A percentile compares a stretch with the other conserved stretches of the same genome.
phyloP scores from a whole-genome alignment of 1,140 invertebrate species.

The Leptinotarsa texana region DNA sequence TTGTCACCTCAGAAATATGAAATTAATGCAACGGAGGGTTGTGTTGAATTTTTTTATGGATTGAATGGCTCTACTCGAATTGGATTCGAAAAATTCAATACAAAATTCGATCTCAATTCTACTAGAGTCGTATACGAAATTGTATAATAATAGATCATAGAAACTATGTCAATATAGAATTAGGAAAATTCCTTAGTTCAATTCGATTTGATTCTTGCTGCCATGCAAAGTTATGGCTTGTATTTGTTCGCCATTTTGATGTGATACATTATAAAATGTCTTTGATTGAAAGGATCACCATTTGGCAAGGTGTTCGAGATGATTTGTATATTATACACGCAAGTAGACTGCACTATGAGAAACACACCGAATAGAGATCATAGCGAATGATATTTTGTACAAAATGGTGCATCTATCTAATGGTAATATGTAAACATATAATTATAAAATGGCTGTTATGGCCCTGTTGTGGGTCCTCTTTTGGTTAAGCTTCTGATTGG shows the following conservation, averaged over 20 bases:
- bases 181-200: conserved; percentile 5
- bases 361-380: neutral
- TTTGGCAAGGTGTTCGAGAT: conserved; percentile 24
- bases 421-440: conserved; percentile 24
- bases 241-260: conserved; percentile 51
- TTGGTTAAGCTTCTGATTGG: conserved; percentile 44
- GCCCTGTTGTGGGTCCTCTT: conserved; percentile 19
- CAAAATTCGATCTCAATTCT: neutral
- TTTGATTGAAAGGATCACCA: conserved; percentile 30
- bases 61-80: no score
- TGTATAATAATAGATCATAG: conserved; percentile 20
- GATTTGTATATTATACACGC: neutral
- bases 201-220: conserved; percentile 29
- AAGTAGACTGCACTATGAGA: neutral
- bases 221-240: conserved; percentile 44
- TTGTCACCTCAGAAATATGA: neutral
- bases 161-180: conserved; percentile 23
- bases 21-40: no score
- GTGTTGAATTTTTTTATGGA: no score
- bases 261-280: conserved; percentile 46
- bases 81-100: no score
- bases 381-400: neutral
- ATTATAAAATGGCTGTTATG: conserved; percentile 46
- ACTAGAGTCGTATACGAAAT: neutral
- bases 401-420: conserved; percentile 7